Evolutionary conservation across 2,888 invertebrate genomes (phyloP), one percentile per base, ranked within the genome.

Genomic region (Onchidella celtica): DNA sequence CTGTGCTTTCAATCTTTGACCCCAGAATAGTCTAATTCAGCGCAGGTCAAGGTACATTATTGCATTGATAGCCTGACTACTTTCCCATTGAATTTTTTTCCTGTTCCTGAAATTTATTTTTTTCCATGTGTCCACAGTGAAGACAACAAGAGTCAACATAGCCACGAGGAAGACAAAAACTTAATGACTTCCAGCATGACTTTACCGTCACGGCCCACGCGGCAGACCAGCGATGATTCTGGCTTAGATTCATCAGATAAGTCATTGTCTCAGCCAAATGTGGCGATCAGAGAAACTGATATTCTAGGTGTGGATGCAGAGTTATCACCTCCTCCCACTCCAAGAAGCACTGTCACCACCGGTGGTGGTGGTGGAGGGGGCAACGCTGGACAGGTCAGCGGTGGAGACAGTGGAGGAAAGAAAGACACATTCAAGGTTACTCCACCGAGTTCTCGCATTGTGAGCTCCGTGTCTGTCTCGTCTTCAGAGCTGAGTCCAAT

Each of bases 161-260:
- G 81, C 55, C 78, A 86, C 61, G 90, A 90, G 32, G 89, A 90
- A 63, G 87, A 87, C 84, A 88, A 87, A 72, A 90, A 90, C 55
- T 90, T 88, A 73, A 88, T 87, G 69, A 89, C 88, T 32, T 90
- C 91, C 0, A 87, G 90, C 0, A 87, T 90, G 83, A 80, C 80
- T 4, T 72, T 83, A 3, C 90, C 91, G 2, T 90, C 91, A 0
- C 86, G 91, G 66, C 90, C 90, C 1, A 63, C 85, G 27, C 83
- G 87, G 0, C 86, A 85, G 73, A 66, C 74, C 73, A 86, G 86
- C 34, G 84, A 85, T 68, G 86, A 87, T 65, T 83, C 85, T 0
- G 85, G 85, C 24, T 76, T 83, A 14, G 84, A 83, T 27, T 70
- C 84, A 14, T 82, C 81, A 1, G 84, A 84, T 55, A 84, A 84